Percentiles rank a stretch among this genome's conserved stretches.
phyloP scores from a whole-genome alignment of 2,113 vertebrate species.

The Plecturocebus donacophilus region DNA sequence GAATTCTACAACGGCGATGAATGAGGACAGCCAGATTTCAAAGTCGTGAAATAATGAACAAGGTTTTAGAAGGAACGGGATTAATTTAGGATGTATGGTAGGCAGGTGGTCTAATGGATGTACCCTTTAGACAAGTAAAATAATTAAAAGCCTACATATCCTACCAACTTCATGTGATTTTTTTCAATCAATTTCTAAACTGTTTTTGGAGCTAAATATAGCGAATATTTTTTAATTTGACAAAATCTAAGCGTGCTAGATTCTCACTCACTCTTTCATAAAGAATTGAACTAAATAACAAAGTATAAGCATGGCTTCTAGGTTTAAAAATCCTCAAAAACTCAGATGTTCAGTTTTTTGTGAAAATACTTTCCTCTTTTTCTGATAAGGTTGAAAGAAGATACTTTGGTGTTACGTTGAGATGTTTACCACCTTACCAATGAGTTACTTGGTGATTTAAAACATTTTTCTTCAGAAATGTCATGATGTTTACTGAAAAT shows the following conservation, averaged over 20 bases:
- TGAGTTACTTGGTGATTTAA: neutral
- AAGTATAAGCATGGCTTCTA: neutral
- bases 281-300: neutral
- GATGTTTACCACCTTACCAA: neutral
- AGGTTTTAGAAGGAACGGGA: conserved; percentile 55
- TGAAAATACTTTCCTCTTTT: neutral
- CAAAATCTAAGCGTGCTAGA: neutral
- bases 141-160: conserved; percentile 17
- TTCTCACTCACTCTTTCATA: neutral
- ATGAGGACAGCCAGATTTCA: neutral
- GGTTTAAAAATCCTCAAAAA: neutral
- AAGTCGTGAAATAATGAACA: conserved; percentile 58
- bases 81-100: conserved; percentile 26
- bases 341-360: neutral
- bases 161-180: neutral
- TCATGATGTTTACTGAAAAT: neutral
- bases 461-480: neutral
- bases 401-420: neutral
- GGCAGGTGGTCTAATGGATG: neutral
- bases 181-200: neutral
- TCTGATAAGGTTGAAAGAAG: neutral
- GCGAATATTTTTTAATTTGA: neutral
- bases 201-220: neutral
- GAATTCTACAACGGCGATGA: conserved; percentile 36
- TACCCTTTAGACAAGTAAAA: conserved; percentile 22